Evolutionary conservation across 2,888 invertebrate species (phyloP), one percentile per base, ranked within the genome.

Genomic region (Callimorpha dominula): DNA sequence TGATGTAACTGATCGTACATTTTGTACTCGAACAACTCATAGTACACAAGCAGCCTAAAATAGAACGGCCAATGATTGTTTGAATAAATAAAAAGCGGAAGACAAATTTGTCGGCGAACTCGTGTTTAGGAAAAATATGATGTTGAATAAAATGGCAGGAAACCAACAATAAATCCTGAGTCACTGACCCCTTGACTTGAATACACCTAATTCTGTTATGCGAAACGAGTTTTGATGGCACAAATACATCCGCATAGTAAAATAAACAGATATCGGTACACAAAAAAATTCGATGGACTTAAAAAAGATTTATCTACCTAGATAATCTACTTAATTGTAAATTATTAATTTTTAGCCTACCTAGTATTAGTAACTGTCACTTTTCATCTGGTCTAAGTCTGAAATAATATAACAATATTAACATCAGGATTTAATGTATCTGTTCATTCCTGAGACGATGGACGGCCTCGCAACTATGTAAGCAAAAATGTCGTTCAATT

Each of bases 401-500:
- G 12, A 14, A 20, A n/a, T 14, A 43, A 42, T 75, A 20, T 76
- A 75, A 78, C 65, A 80, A 81, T 79, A 83, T 79, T 75, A 85
- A 81, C 70, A 81, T 72, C 78, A 78, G 72, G 69, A 70, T 52
- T 74, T 85, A 84, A 81, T 80, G 78, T 84, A 83, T 85, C 75
- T 79, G 82, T 86, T 84, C 86, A 88, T 87, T 88, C 88, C 85
- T 86, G 81, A 90, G 87, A 90, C 87, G 78, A 82, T 78, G 87
- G 86, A 89, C 86, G 87, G 81, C 85, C 83, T 86, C 86, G 83
- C 79, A 90, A 89, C 89, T 89, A 92, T 92, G 92, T 92, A 89
- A 31, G 92, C 93, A 94, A 94, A 95, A 94, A 95, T 95, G 94
- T 91, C 93, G 93, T 94, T 94, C 95, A 94, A 95, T 94, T 94